Base-by-base conservation (phyloP, 2,888 invertebrate species). In the Lacanobia wlatinum region DNA sequence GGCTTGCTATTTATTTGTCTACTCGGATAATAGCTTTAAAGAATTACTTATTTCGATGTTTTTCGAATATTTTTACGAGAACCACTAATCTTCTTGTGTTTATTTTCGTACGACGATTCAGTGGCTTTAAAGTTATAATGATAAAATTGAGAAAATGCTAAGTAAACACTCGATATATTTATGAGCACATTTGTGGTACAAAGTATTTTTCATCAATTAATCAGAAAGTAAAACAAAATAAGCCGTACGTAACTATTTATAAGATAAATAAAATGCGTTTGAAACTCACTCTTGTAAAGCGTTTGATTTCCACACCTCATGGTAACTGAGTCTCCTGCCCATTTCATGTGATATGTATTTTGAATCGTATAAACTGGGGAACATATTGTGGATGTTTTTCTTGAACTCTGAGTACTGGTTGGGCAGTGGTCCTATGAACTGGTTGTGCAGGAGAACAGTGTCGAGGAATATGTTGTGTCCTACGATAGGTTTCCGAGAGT, bases 381-480 rank as follows among this genome's bases (percentile, higher is more conserved):
- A 98, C 66, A 97, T 84, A 16, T 89, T 84, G 84, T 97, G 94
- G 0, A 98, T 92, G 69, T 97, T 95, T 61, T 93, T 93, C 91
- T 98, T 98, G 88, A 98, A 98, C 10, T 91, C 90, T 0, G 87
- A 88, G 88, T 98, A 98, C 40, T 94, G 96, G 16, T 96, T 93
- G 46, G 98, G 98, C 65, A 98, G 90, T 0, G 97, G 97, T 63
- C 96, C 96, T 85, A 97, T 96, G 90, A 98, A 98, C 88, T 97
- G 97, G 85, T 97, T 97, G 87, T 97, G 97, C 70, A 98, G 91
- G 38, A 98, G 95, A 84, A 98, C 90, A 1, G 97, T 92, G 91
- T 98, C 98, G 77, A 97, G 92, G 68, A 98, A 95, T 76, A 97
- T 90, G 90, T 98, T 98, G 90, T 98, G 98, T 0, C 98, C 98